Evolutionary conservation across 2,888 invertebrate species (phyloP).

Genomic region (Drosophila rubida): DNA sequence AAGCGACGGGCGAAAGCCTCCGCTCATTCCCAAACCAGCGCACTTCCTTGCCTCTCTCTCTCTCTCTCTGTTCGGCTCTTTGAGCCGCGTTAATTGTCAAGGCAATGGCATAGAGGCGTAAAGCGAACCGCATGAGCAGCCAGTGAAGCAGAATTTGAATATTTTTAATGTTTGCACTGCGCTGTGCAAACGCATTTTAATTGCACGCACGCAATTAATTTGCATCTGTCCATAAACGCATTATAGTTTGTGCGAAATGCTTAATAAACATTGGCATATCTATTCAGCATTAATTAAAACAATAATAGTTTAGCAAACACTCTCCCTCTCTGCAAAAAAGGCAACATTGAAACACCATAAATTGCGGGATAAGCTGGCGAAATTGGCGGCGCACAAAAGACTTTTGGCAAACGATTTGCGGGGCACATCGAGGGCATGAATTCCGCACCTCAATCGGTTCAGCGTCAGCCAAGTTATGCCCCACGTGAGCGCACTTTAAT

Average conservation of each 20-base stretch:
- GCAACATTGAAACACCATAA: background rate
- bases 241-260: conserved; percentile 31
- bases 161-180: conserved; percentile 43
- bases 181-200: conserved; percentile 44
- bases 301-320: conserved; percentile 31
- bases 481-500: conserved; percentile 50
- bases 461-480: conserved; percentile 5
- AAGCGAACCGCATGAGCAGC: conserved; percentile 17
- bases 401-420: background rate
- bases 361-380: background rate
- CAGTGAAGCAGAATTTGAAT: conserved; percentile 31
- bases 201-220: conserved; percentile 57
- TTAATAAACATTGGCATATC: conserved; percentile 63
- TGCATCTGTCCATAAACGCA: conserved; percentile 20
- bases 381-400: background rate
- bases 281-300: conserved; percentile 65
- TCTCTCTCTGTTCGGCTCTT: no score
- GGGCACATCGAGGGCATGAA: background rate
- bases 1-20: no score
- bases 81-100: conserved; percentile 37
- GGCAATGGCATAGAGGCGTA: conserved; percentile 37
- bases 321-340: background rate
- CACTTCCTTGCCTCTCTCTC: background rate
- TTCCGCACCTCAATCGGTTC: conserved; percentile 15
- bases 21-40: background rate